Percentiles rank a stretch among this genome's conserved stretches.
Evolutionary conservation across 2,113 vertebrate species (phyloP).

Genomic region (Gymnorhina tibicen): DNA sequence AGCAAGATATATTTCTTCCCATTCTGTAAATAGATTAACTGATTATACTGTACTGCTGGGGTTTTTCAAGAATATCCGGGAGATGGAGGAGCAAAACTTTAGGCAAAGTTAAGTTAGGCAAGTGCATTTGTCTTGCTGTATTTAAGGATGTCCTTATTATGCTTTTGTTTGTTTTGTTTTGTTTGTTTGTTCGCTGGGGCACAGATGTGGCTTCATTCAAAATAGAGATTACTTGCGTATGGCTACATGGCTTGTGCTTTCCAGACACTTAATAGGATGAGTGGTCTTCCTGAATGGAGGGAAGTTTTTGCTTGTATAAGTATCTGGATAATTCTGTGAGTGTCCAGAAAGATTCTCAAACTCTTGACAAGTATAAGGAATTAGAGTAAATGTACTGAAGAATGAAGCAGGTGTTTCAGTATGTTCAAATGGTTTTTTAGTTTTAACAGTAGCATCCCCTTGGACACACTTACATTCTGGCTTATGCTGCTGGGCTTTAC

Average conservation of each 20-base stretch:
- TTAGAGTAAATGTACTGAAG: not conserved
- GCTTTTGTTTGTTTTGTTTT: not conserved
- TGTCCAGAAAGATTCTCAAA: not conserved
- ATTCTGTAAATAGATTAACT: not conserved
- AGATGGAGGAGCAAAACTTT: not conserved
- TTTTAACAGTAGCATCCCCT: not conserved
- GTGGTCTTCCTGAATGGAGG: not conserved
- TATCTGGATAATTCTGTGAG: not conserved
- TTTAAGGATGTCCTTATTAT: not conserved
- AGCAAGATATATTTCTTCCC: not conserved
- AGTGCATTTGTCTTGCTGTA: not conserved
- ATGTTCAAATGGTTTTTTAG: not conserved
- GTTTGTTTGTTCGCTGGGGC: not conserved
- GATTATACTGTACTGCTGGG: not conserved
- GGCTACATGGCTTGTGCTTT: not conserved
- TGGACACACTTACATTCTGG: not conserved
- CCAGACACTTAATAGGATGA: not conserved
- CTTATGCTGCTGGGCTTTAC: not conserved
- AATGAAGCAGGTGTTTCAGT: not conserved
- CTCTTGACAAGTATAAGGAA: not conserved
- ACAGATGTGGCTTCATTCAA: not conserved
- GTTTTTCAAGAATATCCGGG: not conserved
- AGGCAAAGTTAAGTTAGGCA: not conserved
- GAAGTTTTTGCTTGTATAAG: not conserved
- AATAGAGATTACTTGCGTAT: not conserved